Base-by-base conservation (phyloP, 2,888 invertebrate species). In the Plagodis pulveraria region DNA sequence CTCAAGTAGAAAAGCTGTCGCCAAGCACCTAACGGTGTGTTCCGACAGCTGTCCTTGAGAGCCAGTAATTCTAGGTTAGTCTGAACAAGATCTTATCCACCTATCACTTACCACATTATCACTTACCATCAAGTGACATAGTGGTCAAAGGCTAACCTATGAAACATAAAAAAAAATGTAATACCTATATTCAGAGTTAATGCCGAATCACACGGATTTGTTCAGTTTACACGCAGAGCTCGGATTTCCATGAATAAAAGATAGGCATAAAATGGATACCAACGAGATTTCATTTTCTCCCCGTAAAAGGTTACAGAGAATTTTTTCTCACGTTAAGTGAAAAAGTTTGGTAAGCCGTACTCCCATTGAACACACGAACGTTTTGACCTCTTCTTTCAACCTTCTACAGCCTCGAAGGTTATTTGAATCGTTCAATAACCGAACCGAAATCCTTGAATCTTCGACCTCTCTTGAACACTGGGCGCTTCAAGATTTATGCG, bases 341-440 rank as follows among this genome's bases (percentile, higher is more conserved):
- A 45, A 50, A 50, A 35, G 12, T 35, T 41, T 35, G 43, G 35
- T 42, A 35, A 12, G 4, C 43, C 22, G 22, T 22, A 22, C 50
- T 35, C 12, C 35, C 42, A 22, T 34, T 42, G 35, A 9, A 6
- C 6, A 22, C 32, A 5, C n/a, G n/a, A 11, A 0, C 50, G 42
- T 42, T 35, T 35, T 50, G n/a, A 40, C 5, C 32, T 5, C 8
- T 0, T 12, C 12, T 32, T 6, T 11, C 53, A 50, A 41, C 47
- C 36, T 43, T 35, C n/a, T 7, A 50, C 22, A 32, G 44, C 8
- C 50, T 22, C 34, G 9, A 50, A 58, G 54, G 58, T 50, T 50
- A 7, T 42, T 12, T 40, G 40, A 43, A 58, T 42, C 45, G 45
- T 45, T 50, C 54, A 59, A 51, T 55, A 50, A 50, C 58, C 22